Evolutionary conservation across 2,113 vertebrate genomes (phyloP).

Genomic region (Toxostoma redivivum): DNA sequence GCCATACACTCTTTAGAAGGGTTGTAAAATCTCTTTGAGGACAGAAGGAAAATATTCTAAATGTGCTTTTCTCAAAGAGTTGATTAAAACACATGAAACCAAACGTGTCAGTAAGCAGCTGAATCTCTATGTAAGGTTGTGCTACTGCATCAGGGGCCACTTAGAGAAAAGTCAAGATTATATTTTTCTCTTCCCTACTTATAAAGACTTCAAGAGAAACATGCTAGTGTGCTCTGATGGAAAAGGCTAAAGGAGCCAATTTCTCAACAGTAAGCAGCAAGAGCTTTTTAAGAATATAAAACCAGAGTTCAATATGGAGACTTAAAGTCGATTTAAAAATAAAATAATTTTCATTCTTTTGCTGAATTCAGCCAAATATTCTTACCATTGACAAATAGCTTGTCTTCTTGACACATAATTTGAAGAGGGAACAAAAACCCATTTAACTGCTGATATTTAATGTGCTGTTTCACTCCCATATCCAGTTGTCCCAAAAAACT

Average conservation of each 20-base stretch:
- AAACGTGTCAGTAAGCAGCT: neutral
- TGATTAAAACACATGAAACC: neutral
- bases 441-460: neutral
- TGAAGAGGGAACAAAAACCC: neutral
- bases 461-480: neutral
- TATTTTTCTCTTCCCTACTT: neutral
- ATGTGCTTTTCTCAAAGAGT: neutral
- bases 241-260: neutral
- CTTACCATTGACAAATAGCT: neutral
- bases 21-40: neutral
- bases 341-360: neutral
- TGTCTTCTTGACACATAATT: neutral
- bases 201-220: neutral
- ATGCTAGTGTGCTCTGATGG: neutral
- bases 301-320: neutral
- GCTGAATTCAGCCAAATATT: neutral
- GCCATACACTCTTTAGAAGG: neutral
- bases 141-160: neutral
- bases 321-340: neutral
- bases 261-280: neutral
- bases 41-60: neutral
- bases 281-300: neutral
- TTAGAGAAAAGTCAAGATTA: neutral
- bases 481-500: neutral
- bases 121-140: neutral